Evolutionary conservation across 30 jellyfish, hydroid and myxozoan genomes (phyloP).

Genomic region (Pseudorhiza aurosa): DNA sequence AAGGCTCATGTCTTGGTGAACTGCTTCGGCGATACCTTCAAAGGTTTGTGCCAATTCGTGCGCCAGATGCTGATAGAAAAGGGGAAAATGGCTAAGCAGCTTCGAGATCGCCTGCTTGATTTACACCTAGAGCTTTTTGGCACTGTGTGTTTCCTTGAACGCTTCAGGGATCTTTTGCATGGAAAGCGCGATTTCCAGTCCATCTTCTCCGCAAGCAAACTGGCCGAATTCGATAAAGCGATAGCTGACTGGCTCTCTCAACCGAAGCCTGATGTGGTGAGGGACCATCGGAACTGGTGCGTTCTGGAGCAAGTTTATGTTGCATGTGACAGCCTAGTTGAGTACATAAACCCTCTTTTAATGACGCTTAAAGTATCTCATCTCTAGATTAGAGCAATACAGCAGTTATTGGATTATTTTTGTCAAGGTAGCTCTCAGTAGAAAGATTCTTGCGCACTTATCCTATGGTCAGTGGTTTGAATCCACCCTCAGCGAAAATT

Average conservation of each 20-base stretch:
- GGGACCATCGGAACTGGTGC: not conserved
- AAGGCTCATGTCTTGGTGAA: not conserved
- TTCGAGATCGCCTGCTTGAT: not conserved
- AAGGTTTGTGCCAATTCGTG: not conserved
- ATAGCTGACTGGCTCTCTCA: not conserved
- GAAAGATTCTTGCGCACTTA: no score
- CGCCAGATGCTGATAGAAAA: not conserved
- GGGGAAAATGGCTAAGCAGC: not conserved
- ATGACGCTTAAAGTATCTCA: no score
- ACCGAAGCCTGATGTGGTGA: not conserved
- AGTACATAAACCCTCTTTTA: not conserved
- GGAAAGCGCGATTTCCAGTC: not conserved
- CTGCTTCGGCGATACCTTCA: constrained; percentile 2
- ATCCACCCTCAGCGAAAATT: no score
- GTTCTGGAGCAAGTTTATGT: not conserved
- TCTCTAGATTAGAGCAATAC: no score
- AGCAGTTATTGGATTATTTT: no score
- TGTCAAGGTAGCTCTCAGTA: no score
- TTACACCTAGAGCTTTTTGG: not conserved
- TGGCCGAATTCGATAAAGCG: not conserved
- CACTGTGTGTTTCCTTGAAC: not conserved
- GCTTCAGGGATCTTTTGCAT: not conserved
- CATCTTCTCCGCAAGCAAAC: not conserved
- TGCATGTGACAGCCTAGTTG: not conserved
- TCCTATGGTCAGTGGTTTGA: no score